Evolutionary conservation across 2,888 invertebrate species (phyloP).

Genomic region (Xanthorhoe designata): DNA sequence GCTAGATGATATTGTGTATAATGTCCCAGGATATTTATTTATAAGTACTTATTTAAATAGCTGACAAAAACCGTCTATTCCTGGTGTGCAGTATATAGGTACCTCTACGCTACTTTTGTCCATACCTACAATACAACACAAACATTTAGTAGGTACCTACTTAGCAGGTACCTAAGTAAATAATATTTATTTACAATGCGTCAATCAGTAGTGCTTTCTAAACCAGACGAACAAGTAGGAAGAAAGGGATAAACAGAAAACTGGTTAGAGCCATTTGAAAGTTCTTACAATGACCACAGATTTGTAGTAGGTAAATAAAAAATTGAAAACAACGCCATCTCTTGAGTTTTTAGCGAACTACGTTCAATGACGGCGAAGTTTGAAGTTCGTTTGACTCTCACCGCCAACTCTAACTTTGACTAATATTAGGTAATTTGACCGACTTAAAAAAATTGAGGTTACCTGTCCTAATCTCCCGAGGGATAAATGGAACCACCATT

Average conservation of each 20-base stretch:
- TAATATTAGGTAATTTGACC: too few species aligned
- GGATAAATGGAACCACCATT: too few species aligned
- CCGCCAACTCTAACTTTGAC: neutral
- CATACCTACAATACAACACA: too few species aligned
- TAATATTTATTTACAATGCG: neutral
- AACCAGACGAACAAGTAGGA: neutral
- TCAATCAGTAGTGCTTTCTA: neutral
- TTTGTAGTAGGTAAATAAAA: neutral
- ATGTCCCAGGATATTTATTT: too few species aligned
- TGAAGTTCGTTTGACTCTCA: neutral
- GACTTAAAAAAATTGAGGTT: too few species aligned
- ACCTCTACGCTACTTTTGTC: too few species aligned
- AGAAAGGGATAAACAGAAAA: neutral
- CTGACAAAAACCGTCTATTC: too few species aligned
- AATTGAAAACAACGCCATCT: constrained; percentile 16
- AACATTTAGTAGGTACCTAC: too few species aligned
- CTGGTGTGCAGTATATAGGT: too few species aligned
- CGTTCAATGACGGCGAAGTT: neutral
- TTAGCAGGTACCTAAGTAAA: neutral
- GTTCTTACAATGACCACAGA: neutral
- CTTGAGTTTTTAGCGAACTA: constrained; percentile 4
- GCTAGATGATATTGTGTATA: too few species aligned
- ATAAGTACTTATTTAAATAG: too few species aligned
- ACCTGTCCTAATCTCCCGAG: too few species aligned
- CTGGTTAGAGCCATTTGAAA: neutral